Percentiles rank a stretch among this genome's conserved stretches.
These are phyloP conservation scores for Xylocampa areola DNA, from an alignment of 2,888 invertebrate species.

Conservation along the genomic window DNA sequence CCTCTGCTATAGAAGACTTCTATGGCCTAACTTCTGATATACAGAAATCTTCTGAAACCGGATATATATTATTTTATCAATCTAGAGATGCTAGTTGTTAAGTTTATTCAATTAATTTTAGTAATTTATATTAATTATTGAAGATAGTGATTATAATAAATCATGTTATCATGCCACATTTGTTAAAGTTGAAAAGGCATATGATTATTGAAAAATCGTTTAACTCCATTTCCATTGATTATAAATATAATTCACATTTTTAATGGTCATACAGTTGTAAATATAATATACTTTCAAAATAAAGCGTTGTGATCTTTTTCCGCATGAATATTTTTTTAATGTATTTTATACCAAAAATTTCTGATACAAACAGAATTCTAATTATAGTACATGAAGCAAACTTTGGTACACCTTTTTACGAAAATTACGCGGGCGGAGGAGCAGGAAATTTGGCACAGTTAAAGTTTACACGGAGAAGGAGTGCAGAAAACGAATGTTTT, in stretches of 20 bases:
- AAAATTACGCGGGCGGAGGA: too few relatives aligned
- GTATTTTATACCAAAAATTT: too few relatives aligned
- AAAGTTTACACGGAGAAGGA: too few relatives aligned
- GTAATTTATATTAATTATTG: slow-evolving; percentile 85
- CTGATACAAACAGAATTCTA: too few relatives aligned
- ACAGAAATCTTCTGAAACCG: slow-evolving; percentile 99
- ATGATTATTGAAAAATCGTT: slow-evolving; percentile 82
- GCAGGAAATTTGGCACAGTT: too few relatives aligned
- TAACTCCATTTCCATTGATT: slow-evolving; percentile 76
- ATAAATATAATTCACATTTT: slow-evolving; percentile 67
- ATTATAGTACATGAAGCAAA: too few relatives aligned
- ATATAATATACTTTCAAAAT: slow-evolving; percentile 83
- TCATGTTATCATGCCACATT: slow-evolving; percentile 84
- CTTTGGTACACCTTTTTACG: too few relatives aligned
- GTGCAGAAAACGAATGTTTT: too few relatives aligned
- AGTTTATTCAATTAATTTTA: slow-evolving; percentile 81
- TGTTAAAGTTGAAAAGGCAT: slow-evolving; percentile 88
- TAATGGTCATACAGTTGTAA: slow-evolving; percentile 80
- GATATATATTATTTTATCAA: slow-evolving; percentile 99
- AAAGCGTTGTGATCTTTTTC: slow-evolving; percentile 79
- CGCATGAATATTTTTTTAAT: slow-evolving; percentile 52
- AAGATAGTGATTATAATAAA: slow-evolving; percentile 79
- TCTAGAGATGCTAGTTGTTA: slow-evolving; percentile 94
- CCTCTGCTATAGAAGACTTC: slow-evolving; percentile 99
- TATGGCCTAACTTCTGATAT: slow-evolving; percentile 99